These are phyloP conservation scores for Sandelia bainsii DNA, from an alignment of 2,797 vertebrate species.

Conservation along the genomic window DNA sequence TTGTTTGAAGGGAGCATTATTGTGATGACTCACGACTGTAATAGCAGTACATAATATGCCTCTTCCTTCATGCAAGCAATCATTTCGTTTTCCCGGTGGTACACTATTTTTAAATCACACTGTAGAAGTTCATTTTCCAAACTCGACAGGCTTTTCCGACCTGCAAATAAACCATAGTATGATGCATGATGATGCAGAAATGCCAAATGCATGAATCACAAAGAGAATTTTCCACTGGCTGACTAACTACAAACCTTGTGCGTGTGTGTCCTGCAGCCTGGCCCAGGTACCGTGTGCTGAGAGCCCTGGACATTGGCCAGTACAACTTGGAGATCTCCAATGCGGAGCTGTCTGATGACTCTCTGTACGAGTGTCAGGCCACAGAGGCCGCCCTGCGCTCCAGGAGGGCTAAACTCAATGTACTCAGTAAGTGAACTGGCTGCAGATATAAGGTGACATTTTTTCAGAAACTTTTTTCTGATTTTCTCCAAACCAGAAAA, in stretches of 20 bases:
- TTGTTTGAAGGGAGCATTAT: constrained; percentile 15
- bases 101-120: constrained; percentile 14
- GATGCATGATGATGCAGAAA: constrained; percentile 17
- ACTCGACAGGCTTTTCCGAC: constrained; percentile 14
- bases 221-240: background rate
- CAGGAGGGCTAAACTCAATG: constrained; percentile 91
- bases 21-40: constrained; percentile 41
- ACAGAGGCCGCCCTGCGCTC: constrained; percentile 95
- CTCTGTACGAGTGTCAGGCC: constrained; percentile 95
- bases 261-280: constrained; percentile 83
- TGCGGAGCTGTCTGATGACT: constrained; percentile 92
- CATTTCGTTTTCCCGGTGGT: constrained; percentile 28
- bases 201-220: constrained; percentile 2
- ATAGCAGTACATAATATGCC: constrained; percentile 13
- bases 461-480: background rate
- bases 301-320: constrained; percentile 90
- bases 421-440: constrained; percentile 88
- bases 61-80: constrained; percentile 22
- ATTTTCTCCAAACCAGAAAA: background rate
- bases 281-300: constrained; percentile 91
- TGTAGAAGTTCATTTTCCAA: constrained; percentile 7
- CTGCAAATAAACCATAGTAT: constrained; percentile 4
- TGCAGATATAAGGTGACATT: background rate
- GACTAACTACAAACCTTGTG: constrained; percentile 14
- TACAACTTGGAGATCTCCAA: constrained; percentile 95